These are phyloP conservation scores for Tokudaia tokunoshimensis DNA, from an alignment of 2,797 vertebrate species.

Conservation along the genomic window DNA sequence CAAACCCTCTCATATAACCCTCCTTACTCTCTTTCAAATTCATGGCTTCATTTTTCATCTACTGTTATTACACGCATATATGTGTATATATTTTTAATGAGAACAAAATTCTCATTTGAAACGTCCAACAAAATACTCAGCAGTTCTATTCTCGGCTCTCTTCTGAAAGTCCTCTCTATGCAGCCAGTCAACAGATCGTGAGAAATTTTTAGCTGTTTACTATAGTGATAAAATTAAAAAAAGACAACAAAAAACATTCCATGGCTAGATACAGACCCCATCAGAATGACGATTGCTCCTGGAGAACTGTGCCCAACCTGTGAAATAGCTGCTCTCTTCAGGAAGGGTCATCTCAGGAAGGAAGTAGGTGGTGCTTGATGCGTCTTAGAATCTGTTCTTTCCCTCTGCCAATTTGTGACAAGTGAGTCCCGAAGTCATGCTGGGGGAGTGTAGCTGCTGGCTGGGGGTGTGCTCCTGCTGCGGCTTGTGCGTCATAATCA, in stretches of 20 bases:
- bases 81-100: background rate
- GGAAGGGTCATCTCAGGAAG: background rate
- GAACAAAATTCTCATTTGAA: conserved; percentile 45
- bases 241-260: background rate
- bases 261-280: background rate
- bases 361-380: background rate
- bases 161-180: background rate
- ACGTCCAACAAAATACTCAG: background rate
- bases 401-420: conserved; percentile 6
- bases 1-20: too few species aligned
- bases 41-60: background rate
- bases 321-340: background rate
- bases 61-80: background rate
- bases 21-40: background rate
- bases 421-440: conserved; percentile 13
- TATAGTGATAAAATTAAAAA: background rate
- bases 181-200: background rate
- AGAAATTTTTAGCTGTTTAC: conserved; percentile 21
- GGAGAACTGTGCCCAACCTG: background rate
- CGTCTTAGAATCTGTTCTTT: background rate
- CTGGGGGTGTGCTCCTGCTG: background rate
- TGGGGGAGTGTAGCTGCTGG: background rate
- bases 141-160: background rate
- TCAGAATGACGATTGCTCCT: background rate
- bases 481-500: conserved; percentile 21